These are phyloP conservation scores for Microcebus murinus DNA, from an alignment of 2,113 vertebrate genomes.

Conservation along the genomic window DNA sequence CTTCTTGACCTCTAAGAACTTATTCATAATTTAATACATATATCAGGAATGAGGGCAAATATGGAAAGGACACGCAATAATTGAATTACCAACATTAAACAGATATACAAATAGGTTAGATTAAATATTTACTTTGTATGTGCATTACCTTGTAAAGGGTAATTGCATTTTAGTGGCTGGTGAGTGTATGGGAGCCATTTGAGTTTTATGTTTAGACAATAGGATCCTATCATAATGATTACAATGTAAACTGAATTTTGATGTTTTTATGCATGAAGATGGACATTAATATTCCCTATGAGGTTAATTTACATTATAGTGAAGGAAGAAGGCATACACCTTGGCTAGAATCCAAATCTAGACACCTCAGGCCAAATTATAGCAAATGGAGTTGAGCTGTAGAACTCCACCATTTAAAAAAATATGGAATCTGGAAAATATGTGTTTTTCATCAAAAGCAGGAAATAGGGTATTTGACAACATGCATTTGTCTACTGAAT, in stretches of 20 bases:
- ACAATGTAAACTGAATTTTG: conserved; percentile 67
- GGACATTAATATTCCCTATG: conserved; percentile 70
- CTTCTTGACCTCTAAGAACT: conserved; percentile 75
- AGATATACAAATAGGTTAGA: conserved; percentile 76
- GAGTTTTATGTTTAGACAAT: conserved; percentile 75
- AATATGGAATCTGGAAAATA: conserved; percentile 78
- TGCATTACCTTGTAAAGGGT: conserved; percentile 73
- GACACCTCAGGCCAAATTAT: conserved; percentile 61
- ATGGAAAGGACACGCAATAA: conserved; percentile 71
- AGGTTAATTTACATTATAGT: conserved; percentile 71
- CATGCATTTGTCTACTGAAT: conserved; percentile 87
- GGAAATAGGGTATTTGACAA: conserved; percentile 86
- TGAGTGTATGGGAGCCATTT: conserved; percentile 53
- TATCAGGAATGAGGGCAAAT: conserved; percentile 69
- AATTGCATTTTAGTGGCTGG: conserved; percentile 71
- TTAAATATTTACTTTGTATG: conserved; percentile 80
- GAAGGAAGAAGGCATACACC: conserved; percentile 28
- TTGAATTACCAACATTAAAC: conserved; percentile 78
- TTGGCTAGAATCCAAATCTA: conserved; percentile 67
- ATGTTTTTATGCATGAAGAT: conserved; percentile 68
- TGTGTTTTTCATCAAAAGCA: conserved; percentile 81
- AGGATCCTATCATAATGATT: conserved; percentile 69
- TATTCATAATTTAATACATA: conserved; percentile 77
- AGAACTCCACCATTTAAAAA: conserved; percentile 65
- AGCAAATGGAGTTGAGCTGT: conserved; percentile 64